A percentile compares a stretch with the other conserved stretches of the same genome.
phyloP scores from a whole-genome alignment of 2,888 invertebrate species.

The Siphlonurus alternatus region DNA sequence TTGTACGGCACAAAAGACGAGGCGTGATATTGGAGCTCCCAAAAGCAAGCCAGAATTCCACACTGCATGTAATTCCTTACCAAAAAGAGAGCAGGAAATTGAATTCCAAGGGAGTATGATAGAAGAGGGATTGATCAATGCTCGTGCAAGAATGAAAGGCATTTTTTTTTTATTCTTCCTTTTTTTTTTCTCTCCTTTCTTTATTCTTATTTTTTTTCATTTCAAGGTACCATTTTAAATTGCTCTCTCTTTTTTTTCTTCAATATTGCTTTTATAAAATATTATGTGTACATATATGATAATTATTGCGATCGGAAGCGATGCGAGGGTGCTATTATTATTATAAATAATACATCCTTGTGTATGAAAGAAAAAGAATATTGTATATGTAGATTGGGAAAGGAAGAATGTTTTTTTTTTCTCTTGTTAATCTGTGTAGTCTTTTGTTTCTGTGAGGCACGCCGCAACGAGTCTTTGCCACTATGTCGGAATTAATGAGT shows the following conservation, averaged over 20 bases:
- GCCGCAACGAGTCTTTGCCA: background rate
- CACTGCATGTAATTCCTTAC: background rate
- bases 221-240: background rate
- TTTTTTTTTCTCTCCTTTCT: background rate
- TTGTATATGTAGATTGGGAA: background rate
- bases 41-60: background rate
- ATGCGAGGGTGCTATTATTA: background rate
- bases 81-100: background rate
- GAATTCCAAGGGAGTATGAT: constrained; percentile 3
- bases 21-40: background rate
- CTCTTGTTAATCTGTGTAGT: background rate
- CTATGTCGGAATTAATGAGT: background rate
- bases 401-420: background rate
- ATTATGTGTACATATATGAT: background rate
- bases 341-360: background rate
- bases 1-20: background rate
- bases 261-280: background rate
- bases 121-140: constrained; percentile 2
- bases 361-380: background rate
- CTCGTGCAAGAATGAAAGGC: background rate
- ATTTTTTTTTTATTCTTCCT: background rate
- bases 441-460: background rate
- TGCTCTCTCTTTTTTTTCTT: background rate
- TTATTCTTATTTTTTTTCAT: background rate
- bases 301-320: background rate